These are phyloP conservation scores for Urocitellus parryii DNA, from an alignment of 2,113 vertebrate genomes.

Conservation along the genomic window DNA sequence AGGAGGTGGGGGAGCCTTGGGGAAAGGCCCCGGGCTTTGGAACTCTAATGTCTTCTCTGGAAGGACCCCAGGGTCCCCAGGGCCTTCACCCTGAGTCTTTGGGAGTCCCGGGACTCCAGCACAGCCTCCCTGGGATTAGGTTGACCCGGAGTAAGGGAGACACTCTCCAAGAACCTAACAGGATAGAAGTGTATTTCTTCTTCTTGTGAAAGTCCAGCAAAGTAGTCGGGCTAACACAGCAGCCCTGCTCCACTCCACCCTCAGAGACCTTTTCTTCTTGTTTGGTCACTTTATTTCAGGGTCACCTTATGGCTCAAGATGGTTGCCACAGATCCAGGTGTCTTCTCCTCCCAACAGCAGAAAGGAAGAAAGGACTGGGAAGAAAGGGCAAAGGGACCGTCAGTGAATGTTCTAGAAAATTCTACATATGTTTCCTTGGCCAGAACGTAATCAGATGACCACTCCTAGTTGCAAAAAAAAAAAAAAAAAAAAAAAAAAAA, in stretches of 20 bases:
- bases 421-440: background rate
- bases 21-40: no score
- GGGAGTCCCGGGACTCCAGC: background rate
- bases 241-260: background rate
- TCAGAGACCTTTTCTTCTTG: background rate
- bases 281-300: background rate
- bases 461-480: background rate
- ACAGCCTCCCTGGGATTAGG: background rate
- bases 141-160: background rate
- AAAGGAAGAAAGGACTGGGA: background rate
- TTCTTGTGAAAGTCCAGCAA: background rate
- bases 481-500: no score
- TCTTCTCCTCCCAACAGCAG: background rate
- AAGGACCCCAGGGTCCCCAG: background rate
- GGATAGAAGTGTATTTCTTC: background rate
- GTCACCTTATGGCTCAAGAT: background rate
- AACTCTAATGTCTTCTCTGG: no score
- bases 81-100: background rate
- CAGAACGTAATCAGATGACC: background rate
- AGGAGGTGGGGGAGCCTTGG: no score
- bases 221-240: background rate
- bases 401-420: background rate
- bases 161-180: background rate
- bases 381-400: background rate
- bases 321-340: background rate